Evolutionary conservation across 2,113 vertebrate species (phyloP), one percentile per base, ranked within the genome.

Genomic region (Tursiops truncatus): DNA sequence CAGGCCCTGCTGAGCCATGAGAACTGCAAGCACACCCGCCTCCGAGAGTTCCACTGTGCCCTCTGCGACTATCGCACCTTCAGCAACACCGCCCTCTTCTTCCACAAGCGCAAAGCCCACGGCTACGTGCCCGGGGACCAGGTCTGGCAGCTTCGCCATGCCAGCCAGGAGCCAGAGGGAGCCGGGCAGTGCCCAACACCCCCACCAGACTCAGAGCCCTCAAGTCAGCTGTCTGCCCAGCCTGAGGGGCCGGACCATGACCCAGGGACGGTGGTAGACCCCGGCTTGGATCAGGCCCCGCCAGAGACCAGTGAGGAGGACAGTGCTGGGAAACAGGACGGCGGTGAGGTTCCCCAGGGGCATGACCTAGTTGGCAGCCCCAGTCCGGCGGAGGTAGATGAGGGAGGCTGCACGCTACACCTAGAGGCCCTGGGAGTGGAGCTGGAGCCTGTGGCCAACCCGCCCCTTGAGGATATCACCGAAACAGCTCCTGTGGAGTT

Each of bases 21-120:
- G 98, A 99, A 99, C 99, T 99, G 99, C 98, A 99, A 99, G 97
- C 99, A 99, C 95, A 99, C 99, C 56, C 99, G 99, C 93, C 99
- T 99, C 65, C 99, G 99, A 1, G 99, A 99, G 97, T 99, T 99
- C 91, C 97, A 98, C 77, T 99, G 99, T 0, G 99, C 99, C 4
- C 99, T 99, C 56, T 99, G 99, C 83, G 87, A 98, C 1, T 99
- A 99, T 95, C 98, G 98, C 23, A 99, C 99, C 1, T 99, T 99
- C 98, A 99, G 99, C 97, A 99, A 99, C 96, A 99, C 99, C 80
- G 99, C 99, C 70, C 99, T 99, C 68, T 99, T 99, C 98, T 99
- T 99, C 97, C 99, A 99, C 98, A 99, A 99, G 98, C 99, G 99
- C 74, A 99, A 99, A 98, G 97, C 97, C 83, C 99, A 99, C 0